Base-by-base conservation (phyloP, 2,113 vertebrate species). In the Daboia siamensis region DNA sequence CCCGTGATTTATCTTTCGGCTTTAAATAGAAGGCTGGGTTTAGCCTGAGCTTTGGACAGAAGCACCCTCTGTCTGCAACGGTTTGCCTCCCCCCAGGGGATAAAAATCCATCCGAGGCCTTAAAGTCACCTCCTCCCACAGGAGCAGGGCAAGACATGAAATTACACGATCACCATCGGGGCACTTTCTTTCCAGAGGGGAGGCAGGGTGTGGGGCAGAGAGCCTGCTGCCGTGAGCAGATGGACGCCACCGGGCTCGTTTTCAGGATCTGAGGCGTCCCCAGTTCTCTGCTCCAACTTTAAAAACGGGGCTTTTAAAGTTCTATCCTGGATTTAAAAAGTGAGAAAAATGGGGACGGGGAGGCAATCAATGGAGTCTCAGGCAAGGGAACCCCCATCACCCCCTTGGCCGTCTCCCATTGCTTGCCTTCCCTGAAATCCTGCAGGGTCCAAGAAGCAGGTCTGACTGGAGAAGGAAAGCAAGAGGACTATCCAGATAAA, bases 101-200 rank as follows among this genome's bases (percentile, higher is more conserved):
- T 29, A 15, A 69, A 74, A 74, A 6, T 15, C 64, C n/a, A 74
- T 0, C 29, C 0, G 5, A 69, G 12, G 61, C 10, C 61, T 69
- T 1, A 69, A n/a, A n/a, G 64, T 33, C 64, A 33, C n/a, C 17
- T 33, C 64, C 64, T 33, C 64, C 64, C 64, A 33, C 5, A 69
- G 61, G 4, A 69, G 11, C 29, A 69, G 64, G 13, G 69, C 0
- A 20, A 20, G 1, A 17, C 7, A 80, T 44, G 7, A 80, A 44
- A 4, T 3, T 7, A 21, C 7, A 3, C 17, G 3, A 44, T 21
- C 13, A 1, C 0, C 7, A 33, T 0, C 8, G 33, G 74, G 33
- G 17, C 33, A 21, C 8, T 39, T 80, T 7, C 33, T 80, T 39
- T 20, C 69, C 69, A 39, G 15, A 5, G 69, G n/a, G 7, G 69